These are phyloP conservation scores for Callitettix versicolor DNA, from an alignment of 1,140 invertebrate genomes.

Conservation along the genomic window DNA sequence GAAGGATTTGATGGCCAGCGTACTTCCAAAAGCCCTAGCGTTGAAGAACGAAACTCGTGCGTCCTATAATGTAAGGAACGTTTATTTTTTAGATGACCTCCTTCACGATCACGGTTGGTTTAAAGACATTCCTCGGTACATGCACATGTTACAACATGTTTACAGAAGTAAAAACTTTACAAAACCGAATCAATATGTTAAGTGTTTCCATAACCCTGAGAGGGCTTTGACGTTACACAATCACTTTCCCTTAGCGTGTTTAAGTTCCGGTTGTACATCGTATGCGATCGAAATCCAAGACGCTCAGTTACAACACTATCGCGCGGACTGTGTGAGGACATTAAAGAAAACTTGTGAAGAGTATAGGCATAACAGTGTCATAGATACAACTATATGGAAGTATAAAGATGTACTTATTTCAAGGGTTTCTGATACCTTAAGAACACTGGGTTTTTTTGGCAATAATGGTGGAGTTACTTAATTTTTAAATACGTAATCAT, in stretches of 20 bases:
- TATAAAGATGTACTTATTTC: conserved; percentile 65
- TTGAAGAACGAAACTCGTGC: conserved; percentile 62
- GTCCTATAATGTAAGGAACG: conserved; percentile 85
- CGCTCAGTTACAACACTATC: conserved; percentile 87
- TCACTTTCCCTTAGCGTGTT: conserved; percentile 81
- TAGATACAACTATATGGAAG: conserved; percentile 81
- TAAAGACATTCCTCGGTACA: conserved; percentile 73
- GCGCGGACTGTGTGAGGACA: conserved; percentile 82
- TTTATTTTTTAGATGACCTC: conserved; percentile 89
- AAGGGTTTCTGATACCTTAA: conserved; percentile 56
- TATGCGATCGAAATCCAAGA: conserved; percentile 72
- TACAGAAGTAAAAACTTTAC: conserved; percentile 84
- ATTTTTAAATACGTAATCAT: neutral
- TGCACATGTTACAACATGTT: conserved; percentile 91
- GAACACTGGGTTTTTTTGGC: conserved; percentile 59
- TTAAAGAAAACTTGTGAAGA: conserved; percentile 77
- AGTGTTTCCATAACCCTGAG: conserved; percentile 88
- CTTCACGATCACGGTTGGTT: conserved; percentile 70
- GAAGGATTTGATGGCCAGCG: conserved; percentile 64
- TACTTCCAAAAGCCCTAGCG: conserved; percentile 55
- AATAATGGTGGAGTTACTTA: conserved; percentile 3
- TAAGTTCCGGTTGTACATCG: conserved; percentile 74
- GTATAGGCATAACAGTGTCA: conserved; percentile 67
- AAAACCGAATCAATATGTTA: conserved; percentile 85
- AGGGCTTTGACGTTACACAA: conserved; percentile 83